phyloP scores from a whole-genome alignment of 1,140 invertebrate species.

The Bicyclus anynana region DNA sequence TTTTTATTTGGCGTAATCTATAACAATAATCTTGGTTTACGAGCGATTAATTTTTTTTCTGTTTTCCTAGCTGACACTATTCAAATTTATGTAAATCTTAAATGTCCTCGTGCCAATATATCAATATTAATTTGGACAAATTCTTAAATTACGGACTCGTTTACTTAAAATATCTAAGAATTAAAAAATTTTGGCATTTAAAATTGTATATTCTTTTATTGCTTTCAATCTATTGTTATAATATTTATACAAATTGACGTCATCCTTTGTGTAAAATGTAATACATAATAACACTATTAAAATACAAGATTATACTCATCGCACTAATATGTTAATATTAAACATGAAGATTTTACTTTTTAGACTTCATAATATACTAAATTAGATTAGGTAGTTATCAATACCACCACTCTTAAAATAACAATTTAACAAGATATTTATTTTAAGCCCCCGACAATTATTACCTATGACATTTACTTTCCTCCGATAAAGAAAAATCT shows the following conservation, averaged over 20 bases:
- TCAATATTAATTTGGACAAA: conserved; percentile 6
- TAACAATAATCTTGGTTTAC: conserved; percentile 1
- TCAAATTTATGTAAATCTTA: conserved; percentile 15
- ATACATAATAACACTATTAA: not conserved
- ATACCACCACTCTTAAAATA: too few relatives aligned
- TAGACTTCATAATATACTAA: too few relatives aligned
- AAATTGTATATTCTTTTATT: not conserved
- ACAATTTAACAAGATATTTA: too few relatives aligned
- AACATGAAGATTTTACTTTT: too few relatives aligned
- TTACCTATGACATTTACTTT: too few relatives aligned
- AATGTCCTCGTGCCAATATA: not conserved
- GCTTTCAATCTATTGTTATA: not conserved
- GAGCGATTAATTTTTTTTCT: conserved; percentile 5
- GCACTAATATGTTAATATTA: too few relatives aligned
- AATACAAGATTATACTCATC: too few relatives aligned
- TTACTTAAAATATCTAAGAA: not conserved
- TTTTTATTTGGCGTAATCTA: too few relatives aligned
- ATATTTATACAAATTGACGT: not conserved
- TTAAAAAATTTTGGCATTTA: not conserved
- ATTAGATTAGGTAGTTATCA: too few relatives aligned
- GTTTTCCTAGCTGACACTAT: conserved; percentile 5
- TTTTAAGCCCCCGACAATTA: too few relatives aligned
- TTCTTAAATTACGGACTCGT: conserved; percentile 1
- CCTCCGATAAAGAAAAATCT: too few relatives aligned
- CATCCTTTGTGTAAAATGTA: not conserved